Evolutionary conservation across 2,797 vertebrate species (phyloP).

Genomic region (Macropus fuliginosus): DNA sequence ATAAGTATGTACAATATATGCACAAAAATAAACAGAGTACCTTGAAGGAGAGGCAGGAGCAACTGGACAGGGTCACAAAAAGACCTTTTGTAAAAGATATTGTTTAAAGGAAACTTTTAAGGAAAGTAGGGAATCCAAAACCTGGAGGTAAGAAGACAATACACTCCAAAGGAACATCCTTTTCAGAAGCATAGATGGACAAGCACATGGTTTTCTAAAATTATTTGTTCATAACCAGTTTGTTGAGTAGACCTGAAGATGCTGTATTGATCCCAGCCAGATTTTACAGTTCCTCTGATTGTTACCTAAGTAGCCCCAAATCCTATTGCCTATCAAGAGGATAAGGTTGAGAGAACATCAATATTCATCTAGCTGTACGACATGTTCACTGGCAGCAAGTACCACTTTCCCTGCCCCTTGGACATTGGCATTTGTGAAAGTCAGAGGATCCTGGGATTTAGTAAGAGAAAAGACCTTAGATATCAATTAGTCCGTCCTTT

Average conservation of each 20-base stretch:
- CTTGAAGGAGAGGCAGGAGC: not conserved
- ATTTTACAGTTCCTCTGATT: not conserved
- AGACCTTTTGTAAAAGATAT: not conserved
- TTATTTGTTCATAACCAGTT: not conserved
- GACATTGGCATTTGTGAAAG: not conserved
- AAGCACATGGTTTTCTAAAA: slow-evolving; percentile 2
- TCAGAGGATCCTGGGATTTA: not conserved
- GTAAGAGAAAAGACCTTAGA: not conserved
- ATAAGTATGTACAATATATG: not conserved
- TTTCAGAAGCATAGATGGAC: not conserved
- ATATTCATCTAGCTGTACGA: not conserved
- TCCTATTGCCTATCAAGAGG: slow-evolving; percentile 21
- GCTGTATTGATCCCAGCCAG: not conserved
- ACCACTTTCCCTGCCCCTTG: not conserved
- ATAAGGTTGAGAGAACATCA: not conserved
- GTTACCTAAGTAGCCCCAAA: not conserved
- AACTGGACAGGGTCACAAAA: not conserved
- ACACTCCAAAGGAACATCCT: not conserved
- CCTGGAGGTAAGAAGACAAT: not conserved
- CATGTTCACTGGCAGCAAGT: not conserved
- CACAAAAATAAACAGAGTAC: not conserved
- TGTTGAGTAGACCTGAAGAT: not conserved
- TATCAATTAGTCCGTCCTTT: not conserved
- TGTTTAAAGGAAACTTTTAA: not conserved
- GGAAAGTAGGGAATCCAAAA: not conserved